Conservation (phyloP, 2,797 vertebrate species). For the Peromyscus nudipes region DNA sequence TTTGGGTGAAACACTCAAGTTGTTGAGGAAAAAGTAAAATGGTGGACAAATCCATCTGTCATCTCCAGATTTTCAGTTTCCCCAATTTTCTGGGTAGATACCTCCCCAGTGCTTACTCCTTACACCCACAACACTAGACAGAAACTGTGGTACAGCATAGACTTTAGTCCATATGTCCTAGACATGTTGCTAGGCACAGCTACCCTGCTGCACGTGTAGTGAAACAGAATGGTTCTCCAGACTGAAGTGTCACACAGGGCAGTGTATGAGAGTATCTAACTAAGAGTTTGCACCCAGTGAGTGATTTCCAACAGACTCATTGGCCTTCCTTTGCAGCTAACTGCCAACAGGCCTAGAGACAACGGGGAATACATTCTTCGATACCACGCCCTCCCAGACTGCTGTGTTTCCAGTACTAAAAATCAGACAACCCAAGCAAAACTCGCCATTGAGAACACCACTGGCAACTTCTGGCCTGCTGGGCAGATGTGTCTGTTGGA, state of each 20-base stretch:
- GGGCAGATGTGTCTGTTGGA: slow-evolving; percentile 49
- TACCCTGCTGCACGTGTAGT: no score
- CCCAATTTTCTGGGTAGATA: no score
- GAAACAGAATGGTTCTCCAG: rapidly evolving
- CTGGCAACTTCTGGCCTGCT: slow-evolving; percentile 36
- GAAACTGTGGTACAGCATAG: background rate
- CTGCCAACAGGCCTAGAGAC: background rate
- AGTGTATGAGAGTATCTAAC: background rate
- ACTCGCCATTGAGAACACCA: slow-evolving; percentile 30
- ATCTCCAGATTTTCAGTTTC: background rate
- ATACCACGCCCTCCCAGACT: slow-evolving; percentile 55
- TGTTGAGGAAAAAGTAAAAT: background rate
- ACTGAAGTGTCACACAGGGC: background rate
- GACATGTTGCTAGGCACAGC: background rate
- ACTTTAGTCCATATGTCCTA: background rate
- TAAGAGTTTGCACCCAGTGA: background rate
- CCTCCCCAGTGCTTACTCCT: background rate
- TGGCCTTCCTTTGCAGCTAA: background rate
- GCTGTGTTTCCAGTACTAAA: slow-evolving; percentile 55
- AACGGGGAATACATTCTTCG: background rate
- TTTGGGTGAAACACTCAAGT: background rate
- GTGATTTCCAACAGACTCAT: background rate
- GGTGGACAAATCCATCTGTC: background rate
- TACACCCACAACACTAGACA: background rate
- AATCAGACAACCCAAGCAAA: background rate